These are phyloP conservation scores for Archocentrus centrarchus DNA, from an alignment of 2,113 vertebrate genomes.

Conservation along the genomic window DNA sequence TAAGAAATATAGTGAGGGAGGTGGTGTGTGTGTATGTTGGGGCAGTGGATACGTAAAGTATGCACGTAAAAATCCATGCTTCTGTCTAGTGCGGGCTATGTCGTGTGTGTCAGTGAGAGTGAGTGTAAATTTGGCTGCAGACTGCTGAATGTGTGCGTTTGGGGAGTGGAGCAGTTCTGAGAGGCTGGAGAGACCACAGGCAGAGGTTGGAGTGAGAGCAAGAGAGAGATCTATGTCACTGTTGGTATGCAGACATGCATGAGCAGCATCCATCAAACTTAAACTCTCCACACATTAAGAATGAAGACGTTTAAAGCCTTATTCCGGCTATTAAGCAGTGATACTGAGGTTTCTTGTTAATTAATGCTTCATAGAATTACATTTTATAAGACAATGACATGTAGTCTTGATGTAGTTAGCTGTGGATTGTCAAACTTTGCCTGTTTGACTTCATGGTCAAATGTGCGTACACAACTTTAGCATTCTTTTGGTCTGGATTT, in stretches of 20 bases:
- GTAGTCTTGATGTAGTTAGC: neutral
- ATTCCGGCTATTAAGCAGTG: neutral
- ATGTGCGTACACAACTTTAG: neutral
- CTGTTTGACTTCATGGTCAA: neutral
- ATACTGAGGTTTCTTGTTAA: neutral
- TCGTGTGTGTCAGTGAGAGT: neutral
- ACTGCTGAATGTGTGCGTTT: neutral
- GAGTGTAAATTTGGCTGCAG: constrained; percentile 5
- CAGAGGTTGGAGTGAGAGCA: constrained; percentile 2
- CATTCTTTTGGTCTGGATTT: too few species aligned
- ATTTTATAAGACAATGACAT: too few species aligned
- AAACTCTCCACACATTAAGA: neutral
- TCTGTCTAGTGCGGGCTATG: neutral
- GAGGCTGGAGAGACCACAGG: neutral
- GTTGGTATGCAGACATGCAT: constrained; percentile 5
- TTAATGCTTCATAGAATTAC: neutral
- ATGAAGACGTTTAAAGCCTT: neutral
- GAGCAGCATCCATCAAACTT: neutral
- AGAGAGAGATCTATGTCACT: neutral
- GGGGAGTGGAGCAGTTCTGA: neutral
- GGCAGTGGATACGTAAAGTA: neutral
- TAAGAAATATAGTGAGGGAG: neutral
- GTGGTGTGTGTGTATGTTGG: neutral
- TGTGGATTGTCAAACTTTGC: neutral
- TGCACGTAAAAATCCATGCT: neutral